These are phyloP conservation scores for Elachura formosa DNA, from an alignment of 2,113 vertebrate species.

Conservation along the genomic window DNA sequence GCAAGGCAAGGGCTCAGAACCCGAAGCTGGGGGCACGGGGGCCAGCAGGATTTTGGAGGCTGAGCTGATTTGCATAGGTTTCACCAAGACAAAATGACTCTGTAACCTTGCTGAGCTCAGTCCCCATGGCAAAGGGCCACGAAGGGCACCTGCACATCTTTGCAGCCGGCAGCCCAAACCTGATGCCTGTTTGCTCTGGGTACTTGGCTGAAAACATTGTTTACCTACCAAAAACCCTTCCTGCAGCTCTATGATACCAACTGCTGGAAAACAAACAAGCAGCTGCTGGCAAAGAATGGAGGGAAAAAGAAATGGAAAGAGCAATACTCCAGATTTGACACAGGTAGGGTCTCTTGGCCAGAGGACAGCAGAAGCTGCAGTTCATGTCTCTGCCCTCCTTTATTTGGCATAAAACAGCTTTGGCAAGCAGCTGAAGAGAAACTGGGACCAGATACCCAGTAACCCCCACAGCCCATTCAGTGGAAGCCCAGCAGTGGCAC, in stretches of 20 bases:
- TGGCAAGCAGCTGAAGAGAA: background rate
- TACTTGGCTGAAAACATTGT: background rate
- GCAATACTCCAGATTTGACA: background rate
- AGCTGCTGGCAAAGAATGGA: background rate
- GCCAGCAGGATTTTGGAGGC: background rate
- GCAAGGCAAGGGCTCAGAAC: background rate
- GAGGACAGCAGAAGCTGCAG: background rate
- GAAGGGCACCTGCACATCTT: fast-evolving
- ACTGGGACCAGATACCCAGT: background rate
- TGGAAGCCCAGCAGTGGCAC: background rate
- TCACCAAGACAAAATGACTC: background rate
- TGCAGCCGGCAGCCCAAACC: background rate
- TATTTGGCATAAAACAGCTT: background rate
- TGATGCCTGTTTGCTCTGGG: background rate
- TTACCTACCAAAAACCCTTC: background rate
- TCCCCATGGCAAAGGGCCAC: fast-evolving
- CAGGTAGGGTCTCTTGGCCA: fast-evolving
- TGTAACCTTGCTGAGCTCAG: background rate
- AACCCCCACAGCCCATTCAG: background rate
- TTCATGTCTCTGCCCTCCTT: background rate
- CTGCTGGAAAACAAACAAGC: background rate
- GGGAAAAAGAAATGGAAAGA: background rate
- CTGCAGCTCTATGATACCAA: fast-evolving
- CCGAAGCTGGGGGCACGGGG: fast-evolving
- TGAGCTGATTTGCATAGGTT: background rate